Percentiles rank a stretch among this genome's conserved stretches.
Evolutionary conservation across 2,113 vertebrate species (phyloP).

Genomic region (Potamarius usumacintae): DNA sequence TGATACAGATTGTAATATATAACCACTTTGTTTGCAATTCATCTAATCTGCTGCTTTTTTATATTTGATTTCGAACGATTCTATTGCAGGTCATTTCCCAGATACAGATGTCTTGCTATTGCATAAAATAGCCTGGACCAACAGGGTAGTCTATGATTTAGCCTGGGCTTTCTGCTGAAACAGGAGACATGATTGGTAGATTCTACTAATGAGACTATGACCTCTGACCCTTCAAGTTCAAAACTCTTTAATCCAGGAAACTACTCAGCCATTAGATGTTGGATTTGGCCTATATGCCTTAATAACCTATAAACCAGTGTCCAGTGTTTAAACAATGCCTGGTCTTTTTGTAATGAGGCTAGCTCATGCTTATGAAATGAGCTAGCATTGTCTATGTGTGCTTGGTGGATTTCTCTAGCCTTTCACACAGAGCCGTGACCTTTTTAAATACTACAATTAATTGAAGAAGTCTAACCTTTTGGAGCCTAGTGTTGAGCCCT

Average conservation of each 20-base stretch:
- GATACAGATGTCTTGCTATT: conserved; percentile 15
- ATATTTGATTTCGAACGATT: neutral
- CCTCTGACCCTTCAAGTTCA: conserved; percentile 7
- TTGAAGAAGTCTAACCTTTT: conserved; percentile 76
- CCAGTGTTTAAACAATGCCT: conserved; percentile 65
- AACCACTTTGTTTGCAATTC: neutral
- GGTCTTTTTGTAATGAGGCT: conserved; percentile 66
- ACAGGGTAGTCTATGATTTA: conserved; percentile 8
- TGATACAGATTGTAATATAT: neutral
- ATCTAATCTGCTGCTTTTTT: neutral
- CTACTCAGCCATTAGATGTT: neutral
- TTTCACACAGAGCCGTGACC: conserved; percentile 70
- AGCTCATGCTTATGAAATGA: conserved; percentile 72
- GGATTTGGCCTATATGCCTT: conserved; percentile 30
- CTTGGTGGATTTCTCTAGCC: conserved; percentile 64
- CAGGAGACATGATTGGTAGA: neutral
- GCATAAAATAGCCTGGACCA: neutral
- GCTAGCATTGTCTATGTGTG: conserved; percentile 55
- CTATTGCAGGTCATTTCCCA: neutral
- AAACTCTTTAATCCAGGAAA: conserved; percentile 7
- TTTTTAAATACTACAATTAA: conserved; percentile 79
- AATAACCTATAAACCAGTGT: conserved; percentile 41
- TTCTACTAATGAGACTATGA: conserved; percentile 15
- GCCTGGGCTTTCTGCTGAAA: neutral
- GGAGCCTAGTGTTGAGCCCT: conserved; percentile 63